Evolutionary conservation across 2,888 invertebrate genomes (phyloP), one percentile per base, ranked within the genome.

Genomic region (Hypolimnas misippus): DNA sequence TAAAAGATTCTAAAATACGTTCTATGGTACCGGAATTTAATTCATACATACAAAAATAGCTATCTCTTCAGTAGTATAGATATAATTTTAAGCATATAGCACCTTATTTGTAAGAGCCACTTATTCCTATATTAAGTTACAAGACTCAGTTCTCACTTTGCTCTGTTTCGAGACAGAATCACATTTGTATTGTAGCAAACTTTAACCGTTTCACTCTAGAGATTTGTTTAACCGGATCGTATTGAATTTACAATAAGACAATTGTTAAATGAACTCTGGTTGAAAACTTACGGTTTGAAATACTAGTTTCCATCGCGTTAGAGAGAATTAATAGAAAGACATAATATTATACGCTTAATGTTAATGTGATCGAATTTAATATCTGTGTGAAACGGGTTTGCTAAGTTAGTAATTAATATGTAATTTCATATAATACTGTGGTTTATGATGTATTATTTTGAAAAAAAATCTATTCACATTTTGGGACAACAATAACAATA

Each of bases 181-280:
- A 12, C 42, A 44, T 33, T 53, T 53, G 33, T 46, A 53, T 25
- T 25, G 42, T 14, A 7, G 21, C 44, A 38, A 54, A 60, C 49
- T 60, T 49, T 25, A 58, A 29, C 38, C 8, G 60, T 17, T 54
- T 33, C 52, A 49, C 54, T 46, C 46, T 19, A 49, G 31, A 25
- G 46, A 46, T 60, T 54, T 38, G 54, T 40, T 54, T n/a, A 54
- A 60, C 17, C 25, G n/a, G 19, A 46, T 17, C 31, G 52, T 33
- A 60, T 38, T 17, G 33, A 46, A 29, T 38, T 49, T 49, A 46
- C 25, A 59, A 38, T 53, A 35, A 59, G 35, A 60, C 44, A 53
- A 33, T 58, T 52, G 40, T 21, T 57, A 14, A 57, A 35, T 29
- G 49, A 25, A 49, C 49, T 49, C 49, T 19, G n/a, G 19, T 16